Conservation (phyloP, 2,888 invertebrate species). For the Therioaphis trifolii region DNA sequence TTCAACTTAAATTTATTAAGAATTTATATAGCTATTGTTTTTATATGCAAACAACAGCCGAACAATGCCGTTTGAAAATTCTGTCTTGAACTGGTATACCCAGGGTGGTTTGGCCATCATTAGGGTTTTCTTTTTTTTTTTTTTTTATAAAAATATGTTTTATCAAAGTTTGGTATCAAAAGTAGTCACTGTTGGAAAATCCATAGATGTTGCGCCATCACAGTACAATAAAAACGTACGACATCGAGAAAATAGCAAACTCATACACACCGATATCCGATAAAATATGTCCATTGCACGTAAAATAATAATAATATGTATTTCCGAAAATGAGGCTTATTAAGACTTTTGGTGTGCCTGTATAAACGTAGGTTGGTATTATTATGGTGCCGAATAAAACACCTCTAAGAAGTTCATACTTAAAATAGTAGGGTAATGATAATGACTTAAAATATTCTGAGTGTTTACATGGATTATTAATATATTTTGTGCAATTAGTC, state of each 20-base stretch:
- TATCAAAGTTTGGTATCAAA: background rate
- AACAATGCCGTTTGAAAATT: background rate
- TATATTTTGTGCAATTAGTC: conserved; percentile 1
- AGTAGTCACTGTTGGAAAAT: background rate
- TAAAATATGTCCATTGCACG: background rate
- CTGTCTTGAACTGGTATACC: background rate
- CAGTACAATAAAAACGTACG: background rate
- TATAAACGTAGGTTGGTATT: conserved; percentile 18
- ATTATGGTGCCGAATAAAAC: conserved; percentile 8
- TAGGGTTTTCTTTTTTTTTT: background rate
- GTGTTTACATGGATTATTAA: conserved; percentile 26
- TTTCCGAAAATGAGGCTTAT: background rate
- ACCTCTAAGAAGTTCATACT: background rate
- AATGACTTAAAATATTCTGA: conserved; percentile 40
- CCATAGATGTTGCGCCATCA: background rate
- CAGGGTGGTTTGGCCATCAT: background rate
- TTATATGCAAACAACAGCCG: background rate
- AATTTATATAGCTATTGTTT: background rate
- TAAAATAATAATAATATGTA: no score
- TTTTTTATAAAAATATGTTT: background rate
- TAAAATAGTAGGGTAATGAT: conserved; percentile 21
- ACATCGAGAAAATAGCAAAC: no score
- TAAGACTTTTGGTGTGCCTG: conserved; percentile 17
- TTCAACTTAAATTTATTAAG: background rate
- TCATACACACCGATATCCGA: no score